These are phyloP conservation scores for Ctenicera cuprea DNA, from an alignment of 2,888 invertebrate genomes.

Conservation along the genomic window DNA sequence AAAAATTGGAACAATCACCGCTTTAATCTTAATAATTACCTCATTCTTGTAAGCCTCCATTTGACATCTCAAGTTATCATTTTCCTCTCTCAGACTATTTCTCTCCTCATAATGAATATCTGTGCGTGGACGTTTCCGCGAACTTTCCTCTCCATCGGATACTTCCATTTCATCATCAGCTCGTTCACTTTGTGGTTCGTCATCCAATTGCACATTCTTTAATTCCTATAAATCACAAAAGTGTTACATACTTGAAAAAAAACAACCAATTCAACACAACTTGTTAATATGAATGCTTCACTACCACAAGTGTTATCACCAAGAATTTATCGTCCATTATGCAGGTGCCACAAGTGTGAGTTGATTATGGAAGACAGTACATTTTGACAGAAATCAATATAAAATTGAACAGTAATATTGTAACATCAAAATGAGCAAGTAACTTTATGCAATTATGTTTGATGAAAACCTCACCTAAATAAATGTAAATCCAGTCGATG, in stretches of 20 bases:
- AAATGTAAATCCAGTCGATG: no score
- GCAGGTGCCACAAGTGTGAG: slow-evolving; percentile 24
- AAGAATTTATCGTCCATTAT: slow-evolving; percentile 28
- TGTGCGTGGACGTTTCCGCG: slow-evolving; percentile 65
- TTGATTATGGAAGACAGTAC: slow-evolving; percentile 22
- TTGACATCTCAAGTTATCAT: slow-evolving; percentile 92
- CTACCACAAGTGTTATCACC: slow-evolving; percentile 41
- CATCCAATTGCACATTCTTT: slow-evolving; percentile 80
- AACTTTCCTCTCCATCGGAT: slow-evolving; percentile 83
- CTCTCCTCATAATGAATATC: slow-evolving; percentile 61
- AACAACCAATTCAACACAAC: not conserved
- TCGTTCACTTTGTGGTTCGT: slow-evolving; percentile 76
- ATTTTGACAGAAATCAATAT: slow-evolving; percentile 27
- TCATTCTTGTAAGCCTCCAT: slow-evolving; percentile 96
- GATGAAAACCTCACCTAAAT: not conserved
- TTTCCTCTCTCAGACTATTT: slow-evolving; percentile 82
- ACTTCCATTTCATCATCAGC: slow-evolving; percentile 93
- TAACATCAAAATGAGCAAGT: not conserved
- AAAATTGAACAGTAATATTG: not conserved
- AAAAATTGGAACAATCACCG: no score
- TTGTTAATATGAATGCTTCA: slow-evolving; percentile 41
- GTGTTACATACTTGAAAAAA: not conserved
- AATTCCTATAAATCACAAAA: slow-evolving; percentile 76
- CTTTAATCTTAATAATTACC: no score
- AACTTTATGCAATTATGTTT: not conserved